Base-by-base conservation (phyloP, 92 coral and sea anemone species). In the Pocillopora meandrina region DNA sequence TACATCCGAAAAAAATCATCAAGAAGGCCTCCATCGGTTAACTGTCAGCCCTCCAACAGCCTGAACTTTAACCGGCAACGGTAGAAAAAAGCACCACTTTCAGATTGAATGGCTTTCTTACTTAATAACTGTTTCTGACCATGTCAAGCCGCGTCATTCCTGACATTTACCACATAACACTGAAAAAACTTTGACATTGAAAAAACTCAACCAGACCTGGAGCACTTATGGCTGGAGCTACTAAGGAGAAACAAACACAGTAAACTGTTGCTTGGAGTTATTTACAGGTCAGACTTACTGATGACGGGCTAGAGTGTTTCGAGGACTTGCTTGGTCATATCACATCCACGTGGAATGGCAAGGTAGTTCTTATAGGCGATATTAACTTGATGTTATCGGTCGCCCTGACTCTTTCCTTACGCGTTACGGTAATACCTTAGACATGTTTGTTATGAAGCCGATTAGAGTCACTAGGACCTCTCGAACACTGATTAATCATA, bases 161-260 rank as follows among this genome's bases (percentile, higher is more conserved):
- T 26, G 31, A 26, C 31, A 26, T 26, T 26, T 26, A 26, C 31
- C 31, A 26, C 31, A 26, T 26, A 26, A 26, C 31, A 26, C 31
- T 26, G 31, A 26, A 26, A 26, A 26, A 26, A 26, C 31, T 26
- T 26, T 26, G 69, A 64, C 15, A 64, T 16, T 64, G 69, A 64
- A 64, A 64, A 64, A 64, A 64, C 69, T 64, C 69, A 64, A 64
- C 69, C 69, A 18, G 69, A 64, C 69, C 69, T 18, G 69, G 69
- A 0, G 69, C 69, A 64, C n/a, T 15, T 64, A 64, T 18, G 69
- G 69, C 19, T 18, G 69, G 69, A 64, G 19, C 26, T 64, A 15
- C 69, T 18, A 12, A 5, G 68, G 68, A 64, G 68, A 15, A 64
- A 64, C n/a, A 64, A 64, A 64, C 68, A 64, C 19, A 64, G 68